phyloP scores from a whole-genome alignment of 37 sponge, comb jelly and placozoan genomes.

The Theonella swinhoei region DNA sequence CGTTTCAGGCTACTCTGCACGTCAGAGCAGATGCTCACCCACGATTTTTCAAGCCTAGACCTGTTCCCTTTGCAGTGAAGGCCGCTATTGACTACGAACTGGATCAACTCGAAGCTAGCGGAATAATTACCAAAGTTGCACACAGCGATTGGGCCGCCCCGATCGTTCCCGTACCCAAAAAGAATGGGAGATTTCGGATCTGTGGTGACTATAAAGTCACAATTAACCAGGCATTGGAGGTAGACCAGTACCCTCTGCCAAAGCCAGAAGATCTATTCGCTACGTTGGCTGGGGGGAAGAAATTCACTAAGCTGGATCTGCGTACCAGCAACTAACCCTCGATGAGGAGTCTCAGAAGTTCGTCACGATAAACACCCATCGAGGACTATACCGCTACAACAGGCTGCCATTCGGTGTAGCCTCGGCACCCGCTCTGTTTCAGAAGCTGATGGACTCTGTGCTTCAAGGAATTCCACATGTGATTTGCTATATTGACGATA shows the following conservation, averaged over 20 bases:
- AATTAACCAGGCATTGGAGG: background rate
- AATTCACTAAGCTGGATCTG: no score
- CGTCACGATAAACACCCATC: no score
- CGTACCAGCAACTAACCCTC: no score
- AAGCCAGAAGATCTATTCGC: no score
- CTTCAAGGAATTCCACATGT: background rate
- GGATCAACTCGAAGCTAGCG: background rate
- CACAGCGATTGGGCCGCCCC: no score
- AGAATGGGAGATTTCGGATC: background rate
- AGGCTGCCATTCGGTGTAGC: no score
- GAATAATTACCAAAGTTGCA: background rate
- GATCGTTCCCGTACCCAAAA: background rate
- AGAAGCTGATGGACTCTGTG: no score
- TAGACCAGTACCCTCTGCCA: background rate
- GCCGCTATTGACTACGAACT: background rate
- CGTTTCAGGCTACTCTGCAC: background rate
- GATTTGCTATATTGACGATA: background rate
- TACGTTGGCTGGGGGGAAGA: no score
- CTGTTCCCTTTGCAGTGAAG: background rate
- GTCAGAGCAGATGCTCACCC: background rate
- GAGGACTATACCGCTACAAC: no score
- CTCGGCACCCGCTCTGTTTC: no score
- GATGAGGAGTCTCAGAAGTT: no score
- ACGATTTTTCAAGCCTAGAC: background rate
- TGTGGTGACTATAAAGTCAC: conserved; percentile 39